Evolutionary conservation across 2,888 invertebrate genomes (phyloP).

Genomic region (Bombylius discolor): DNA sequence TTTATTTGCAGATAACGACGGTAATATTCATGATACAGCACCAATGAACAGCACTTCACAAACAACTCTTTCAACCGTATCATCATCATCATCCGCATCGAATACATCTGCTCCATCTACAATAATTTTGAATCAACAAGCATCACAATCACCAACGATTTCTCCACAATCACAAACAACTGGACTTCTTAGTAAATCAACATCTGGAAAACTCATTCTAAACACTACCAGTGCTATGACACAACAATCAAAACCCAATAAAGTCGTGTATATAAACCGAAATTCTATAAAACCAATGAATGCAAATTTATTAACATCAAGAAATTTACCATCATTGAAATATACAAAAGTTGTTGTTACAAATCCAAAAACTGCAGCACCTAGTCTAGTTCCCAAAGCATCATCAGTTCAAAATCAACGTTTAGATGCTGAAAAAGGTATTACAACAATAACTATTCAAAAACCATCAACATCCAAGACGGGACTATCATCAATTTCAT

Average conservation of each 20-base stretch:
- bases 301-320: slow-evolving; percentile 23
- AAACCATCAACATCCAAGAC: neutral
- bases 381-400: slow-evolving; percentile 5
- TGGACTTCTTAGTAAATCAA: slow-evolving; percentile 5
- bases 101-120: neutral
- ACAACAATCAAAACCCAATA: slow-evolving; percentile 21
- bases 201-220: slow-evolving; percentile 23
- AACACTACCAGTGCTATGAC: slow-evolving; percentile 19
- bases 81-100: neutral
- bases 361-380: slow-evolving; percentile 22
- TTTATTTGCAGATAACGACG: slow-evolving; percentile 49
- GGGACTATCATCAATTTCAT: neutral
- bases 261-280: slow-evolving; percentile 33
- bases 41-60: slow-evolving; percentile 14
- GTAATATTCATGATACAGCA: slow-evolving; percentile 23
- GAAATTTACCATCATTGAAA: slow-evolving; percentile 22
- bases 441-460: slow-evolving; percentile 7
- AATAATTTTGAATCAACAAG: neutral
- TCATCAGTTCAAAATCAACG: neutral
- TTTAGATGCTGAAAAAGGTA: neutral
- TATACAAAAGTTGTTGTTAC: slow-evolving; percentile 26
- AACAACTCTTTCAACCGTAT: neutral
- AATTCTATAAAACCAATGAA: slow-evolving; percentile 26
- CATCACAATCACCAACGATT: slow-evolving; percentile 2
- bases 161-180: neutral